Conservation (phyloP, 2,797 vertebrate species). For the Rhadinocentrus ornatus region DNA sequence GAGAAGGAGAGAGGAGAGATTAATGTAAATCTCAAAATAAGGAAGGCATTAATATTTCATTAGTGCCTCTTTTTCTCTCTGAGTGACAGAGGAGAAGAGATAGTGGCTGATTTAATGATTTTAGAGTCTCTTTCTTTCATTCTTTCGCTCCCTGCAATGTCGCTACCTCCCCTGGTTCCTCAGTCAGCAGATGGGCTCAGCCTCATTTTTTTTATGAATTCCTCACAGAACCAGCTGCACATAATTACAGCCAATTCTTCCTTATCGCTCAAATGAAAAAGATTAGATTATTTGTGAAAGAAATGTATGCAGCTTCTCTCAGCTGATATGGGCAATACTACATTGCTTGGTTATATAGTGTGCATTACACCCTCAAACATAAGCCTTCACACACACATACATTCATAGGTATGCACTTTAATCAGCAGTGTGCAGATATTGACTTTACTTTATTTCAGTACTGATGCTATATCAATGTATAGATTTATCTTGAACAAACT, state of each 20-base stretch:
- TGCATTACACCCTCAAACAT: constrained; percentile 28
- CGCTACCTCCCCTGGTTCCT: constrained; percentile 82
- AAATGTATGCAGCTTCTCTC: constrained; percentile 77
- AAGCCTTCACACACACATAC: neutral
- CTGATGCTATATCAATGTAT: constrained; percentile 52
- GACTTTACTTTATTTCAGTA: constrained; percentile 50
- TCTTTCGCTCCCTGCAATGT: constrained; percentile 74
- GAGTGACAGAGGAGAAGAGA: constrained; percentile 91
- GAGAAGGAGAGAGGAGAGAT: constrained; percentile 76
- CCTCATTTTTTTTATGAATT: constrained; percentile 86
- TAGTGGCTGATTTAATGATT: constrained; percentile 92
- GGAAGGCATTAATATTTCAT: constrained; percentile 96
- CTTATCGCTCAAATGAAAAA: constrained; percentile 93
- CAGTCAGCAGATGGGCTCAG: constrained; percentile 87
- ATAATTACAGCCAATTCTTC: constrained; percentile 90
- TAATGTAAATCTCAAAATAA: constrained; percentile 88
- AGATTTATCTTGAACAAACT: constrained; percentile 59
- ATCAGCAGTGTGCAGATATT: constrained; percentile 48
- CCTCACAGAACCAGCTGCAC: constrained; percentile 86
- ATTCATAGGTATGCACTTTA: constrained; percentile 29
- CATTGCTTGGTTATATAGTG: constrained; percentile 45
- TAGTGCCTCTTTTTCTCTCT: constrained; percentile 90
- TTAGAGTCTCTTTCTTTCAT: constrained; percentile 85
- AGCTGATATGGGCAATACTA: constrained; percentile 64
- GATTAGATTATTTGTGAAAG: constrained; percentile 87